Percentiles rank a stretch among this genome's conserved stretches.
phyloP scores from a whole-genome alignment of 2,113 vertebrate species.

The Epinephelus lanceolatus region DNA sequence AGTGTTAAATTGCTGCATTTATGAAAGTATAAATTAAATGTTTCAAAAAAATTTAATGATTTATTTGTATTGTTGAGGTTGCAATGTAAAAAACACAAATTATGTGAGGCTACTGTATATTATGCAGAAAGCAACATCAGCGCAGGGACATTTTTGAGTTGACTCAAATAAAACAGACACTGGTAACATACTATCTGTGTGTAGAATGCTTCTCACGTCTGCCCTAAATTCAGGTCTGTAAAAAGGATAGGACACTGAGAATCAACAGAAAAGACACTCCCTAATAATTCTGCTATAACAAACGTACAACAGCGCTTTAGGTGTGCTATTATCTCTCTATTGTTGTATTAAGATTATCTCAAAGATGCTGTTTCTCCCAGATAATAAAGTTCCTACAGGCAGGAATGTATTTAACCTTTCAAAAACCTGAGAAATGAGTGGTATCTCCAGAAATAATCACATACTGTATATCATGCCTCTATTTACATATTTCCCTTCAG shows the following conservation, averaged over 20 bases:
- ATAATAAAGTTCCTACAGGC: background rate
- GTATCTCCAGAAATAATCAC: background rate
- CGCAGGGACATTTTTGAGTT: constrained; percentile 32
- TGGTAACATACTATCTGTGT: constrained; percentile 38
- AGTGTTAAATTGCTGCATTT: background rate
- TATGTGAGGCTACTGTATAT: background rate
- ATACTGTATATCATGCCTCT: background rate
- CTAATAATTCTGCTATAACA: constrained; percentile 6
- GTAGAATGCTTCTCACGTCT: constrained; percentile 71
- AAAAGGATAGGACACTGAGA: constrained; percentile 48
- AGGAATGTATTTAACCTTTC: background rate
- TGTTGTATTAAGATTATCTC: background rate
- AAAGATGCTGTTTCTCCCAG: background rate
- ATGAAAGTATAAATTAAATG: background rate
- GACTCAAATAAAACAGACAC: constrained; percentile 46
- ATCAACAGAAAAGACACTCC: constrained; percentile 22
- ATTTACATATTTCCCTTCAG: background rate
- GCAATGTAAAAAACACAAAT: background rate
- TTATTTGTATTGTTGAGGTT: background rate
- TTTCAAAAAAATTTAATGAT: background rate
- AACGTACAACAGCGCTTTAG: background rate
- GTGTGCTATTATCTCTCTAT: background rate
- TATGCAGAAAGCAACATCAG: background rate
- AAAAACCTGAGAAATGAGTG: background rate
- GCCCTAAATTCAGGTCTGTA: constrained; percentile 68